phyloP scores from a whole-genome alignment of 2,113 vertebrate genomes.

The Dicrurus megarhynchus region DNA sequence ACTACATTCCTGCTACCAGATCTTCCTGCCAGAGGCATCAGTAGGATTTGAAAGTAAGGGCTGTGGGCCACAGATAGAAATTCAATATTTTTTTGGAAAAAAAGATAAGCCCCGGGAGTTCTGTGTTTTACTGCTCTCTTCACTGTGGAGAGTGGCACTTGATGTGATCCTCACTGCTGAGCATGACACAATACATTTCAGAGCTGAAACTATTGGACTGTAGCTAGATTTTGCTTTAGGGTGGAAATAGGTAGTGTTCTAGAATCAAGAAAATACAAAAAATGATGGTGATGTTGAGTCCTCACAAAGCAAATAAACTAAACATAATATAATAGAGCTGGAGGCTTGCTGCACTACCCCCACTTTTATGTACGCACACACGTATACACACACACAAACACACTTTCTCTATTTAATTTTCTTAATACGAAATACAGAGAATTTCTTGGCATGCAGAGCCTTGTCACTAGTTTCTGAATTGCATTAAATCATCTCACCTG shows the following conservation, averaged over 20 bases:
- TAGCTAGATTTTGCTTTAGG: conserved; percentile 57
- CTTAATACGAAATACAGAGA: background rate
- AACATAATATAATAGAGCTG: background rate
- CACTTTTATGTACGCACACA: background rate
- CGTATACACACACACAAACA: background rate
- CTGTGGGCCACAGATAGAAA: conserved; percentile 50
- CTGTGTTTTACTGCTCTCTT: conserved; percentile 56
- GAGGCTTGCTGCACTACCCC: background rate
- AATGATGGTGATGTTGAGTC: background rate
- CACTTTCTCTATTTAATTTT: background rate
- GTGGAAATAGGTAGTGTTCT: conserved; percentile 45
- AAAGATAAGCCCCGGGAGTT: conserved; percentile 51
- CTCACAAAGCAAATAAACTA: conserved; percentile 34
- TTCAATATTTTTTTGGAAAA: conserved; percentile 50
- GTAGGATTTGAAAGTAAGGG: conserved; percentile 3
- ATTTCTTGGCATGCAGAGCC: background rate
- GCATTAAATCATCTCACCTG: conserved; percentile 4
- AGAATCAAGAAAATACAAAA: conserved; percentile 47
- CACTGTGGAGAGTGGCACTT: conserved; percentile 60
- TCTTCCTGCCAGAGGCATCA: conserved; percentile 39
- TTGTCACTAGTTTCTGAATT: background rate
- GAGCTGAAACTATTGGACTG: conserved; percentile 45
- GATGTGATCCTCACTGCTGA: conserved; percentile 57
- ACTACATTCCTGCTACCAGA: conserved; percentile 4
- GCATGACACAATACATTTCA: conserved; percentile 50